These are phyloP conservation scores for Dorcus parallelipipedus DNA, from an alignment of 2,888 invertebrate species.

Conservation along the genomic window DNA sequence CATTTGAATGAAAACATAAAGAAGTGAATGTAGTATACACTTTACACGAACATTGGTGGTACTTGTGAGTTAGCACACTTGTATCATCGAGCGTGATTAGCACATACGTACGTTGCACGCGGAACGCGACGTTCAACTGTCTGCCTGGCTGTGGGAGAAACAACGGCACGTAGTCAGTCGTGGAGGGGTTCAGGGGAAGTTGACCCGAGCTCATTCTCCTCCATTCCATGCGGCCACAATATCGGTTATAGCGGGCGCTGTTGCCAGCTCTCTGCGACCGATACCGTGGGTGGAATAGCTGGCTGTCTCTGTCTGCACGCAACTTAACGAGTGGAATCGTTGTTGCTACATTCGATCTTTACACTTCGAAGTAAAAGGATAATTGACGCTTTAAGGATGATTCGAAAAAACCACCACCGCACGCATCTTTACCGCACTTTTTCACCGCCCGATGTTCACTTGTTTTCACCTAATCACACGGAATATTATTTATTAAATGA, in stretches of 20 bases:
- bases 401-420: too few relatives aligned
- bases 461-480: too few relatives aligned
- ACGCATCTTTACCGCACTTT: too few relatives aligned
- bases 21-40: constrained; percentile 33
- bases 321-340: constrained; percentile 56
- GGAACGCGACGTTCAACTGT: constrained; percentile 47
- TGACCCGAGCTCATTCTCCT: constrained; percentile 48
- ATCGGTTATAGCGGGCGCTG: constrained; percentile 50
- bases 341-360: constrained; percentile 33
- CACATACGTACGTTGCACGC: constrained; percentile 28
- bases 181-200: constrained; percentile 59
- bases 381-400: too few relatives aligned
- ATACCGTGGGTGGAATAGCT: constrained; percentile 46
- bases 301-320: constrained; percentile 35
- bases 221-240: constrained; percentile 52
- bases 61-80: constrained; percentile 20
- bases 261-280: constrained; percentile 43
- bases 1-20: constrained; percentile 59
- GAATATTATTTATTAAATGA: too few relatives aligned
- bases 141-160: constrained; percentile 55
- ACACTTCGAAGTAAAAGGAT: too few relatives aligned
- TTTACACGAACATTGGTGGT: constrained; percentile 27
- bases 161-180: constrained; percentile 53
- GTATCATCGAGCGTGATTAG: constrained; percentile 18
- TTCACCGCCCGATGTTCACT: too few relatives aligned